Conservation (phyloP, 2,797 vertebrate species). For the Coregonus sp. region DNA sequence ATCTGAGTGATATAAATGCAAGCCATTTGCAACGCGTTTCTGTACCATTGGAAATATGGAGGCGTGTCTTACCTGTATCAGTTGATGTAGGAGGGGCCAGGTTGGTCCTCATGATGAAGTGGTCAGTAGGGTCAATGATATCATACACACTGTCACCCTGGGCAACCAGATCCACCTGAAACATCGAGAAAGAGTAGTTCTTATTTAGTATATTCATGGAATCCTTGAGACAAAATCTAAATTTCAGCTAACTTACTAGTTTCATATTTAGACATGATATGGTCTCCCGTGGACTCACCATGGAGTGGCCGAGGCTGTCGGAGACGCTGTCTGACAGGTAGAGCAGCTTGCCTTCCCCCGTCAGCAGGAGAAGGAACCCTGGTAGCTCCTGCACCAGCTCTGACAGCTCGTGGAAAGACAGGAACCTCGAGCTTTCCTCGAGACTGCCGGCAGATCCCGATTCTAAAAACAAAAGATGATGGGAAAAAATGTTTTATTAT, state of each 20-base stretch:
- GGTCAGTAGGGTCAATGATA: slow-evolving; percentile 89
- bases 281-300: slow-evolving; percentile 74
- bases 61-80: slow-evolving; percentile 77
- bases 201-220: background rate
- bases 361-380: slow-evolving; percentile 87
- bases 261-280: background rate
- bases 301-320: slow-evolving; percentile 94
- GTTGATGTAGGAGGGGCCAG: slow-evolving; percentile 78
- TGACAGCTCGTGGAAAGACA: slow-evolving; percentile 84
- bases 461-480: slow-evolving; percentile 44
- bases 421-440: slow-evolving; percentile 74
- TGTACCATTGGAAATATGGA: too few relatives aligned
- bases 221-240: background rate
- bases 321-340: slow-evolving; percentile 92
- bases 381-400: slow-evolving; percentile 87
- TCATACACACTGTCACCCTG: slow-evolving; percentile 95
- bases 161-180: slow-evolving; percentile 90
- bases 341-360: slow-evolving; percentile 89
- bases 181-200: slow-evolving; percentile 12
- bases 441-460: slow-evolving; percentile 60
- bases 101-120: slow-evolving; percentile 85
- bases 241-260: background rate
- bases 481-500: background rate
- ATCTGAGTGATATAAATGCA: background rate
- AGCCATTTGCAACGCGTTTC: background rate